phyloP scores from a whole-genome alignment of 2,113 vertebrate species.

The Spizaetus ornatus region DNA sequence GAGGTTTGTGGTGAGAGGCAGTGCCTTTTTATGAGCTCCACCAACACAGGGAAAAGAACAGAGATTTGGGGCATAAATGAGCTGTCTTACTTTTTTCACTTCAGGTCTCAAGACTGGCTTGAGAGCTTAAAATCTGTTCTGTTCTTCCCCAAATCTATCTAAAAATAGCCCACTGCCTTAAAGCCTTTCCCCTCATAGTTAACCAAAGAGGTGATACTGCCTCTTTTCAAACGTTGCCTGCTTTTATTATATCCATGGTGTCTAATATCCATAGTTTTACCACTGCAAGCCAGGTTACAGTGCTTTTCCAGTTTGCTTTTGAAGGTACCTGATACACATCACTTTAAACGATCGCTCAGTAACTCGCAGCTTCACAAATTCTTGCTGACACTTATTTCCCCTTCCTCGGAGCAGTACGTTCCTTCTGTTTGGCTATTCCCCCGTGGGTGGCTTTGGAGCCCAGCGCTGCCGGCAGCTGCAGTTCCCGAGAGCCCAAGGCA shows the following conservation, averaged over 20 bases:
- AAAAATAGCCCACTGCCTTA: not conserved
- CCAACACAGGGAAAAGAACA: not conserved
- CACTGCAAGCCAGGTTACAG: not conserved
- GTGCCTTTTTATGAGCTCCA: not conserved
- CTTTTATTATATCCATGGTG: rapidly evolving
- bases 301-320: not conserved
- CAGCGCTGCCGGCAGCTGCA: not conserved
- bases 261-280: too few species aligned
- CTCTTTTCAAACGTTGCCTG: not conserved
- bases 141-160: too few species aligned
- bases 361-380: not conserved
- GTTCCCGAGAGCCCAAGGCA: not conserved
- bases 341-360: not conserved
- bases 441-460: not conserved
- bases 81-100: not conserved
- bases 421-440: rapidly evolving
- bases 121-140: not conserved
- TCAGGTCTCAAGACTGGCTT: not conserved
- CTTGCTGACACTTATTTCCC: rapidly evolving
- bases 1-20: not conserved
- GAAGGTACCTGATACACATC: rapidly evolving
- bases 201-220: not conserved
- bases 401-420: rapidly evolving
- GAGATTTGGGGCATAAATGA: not conserved
- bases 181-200: not conserved